Conservation (phyloP, 1,140 invertebrate genomes). For the Cydia pomonella region DNA sequence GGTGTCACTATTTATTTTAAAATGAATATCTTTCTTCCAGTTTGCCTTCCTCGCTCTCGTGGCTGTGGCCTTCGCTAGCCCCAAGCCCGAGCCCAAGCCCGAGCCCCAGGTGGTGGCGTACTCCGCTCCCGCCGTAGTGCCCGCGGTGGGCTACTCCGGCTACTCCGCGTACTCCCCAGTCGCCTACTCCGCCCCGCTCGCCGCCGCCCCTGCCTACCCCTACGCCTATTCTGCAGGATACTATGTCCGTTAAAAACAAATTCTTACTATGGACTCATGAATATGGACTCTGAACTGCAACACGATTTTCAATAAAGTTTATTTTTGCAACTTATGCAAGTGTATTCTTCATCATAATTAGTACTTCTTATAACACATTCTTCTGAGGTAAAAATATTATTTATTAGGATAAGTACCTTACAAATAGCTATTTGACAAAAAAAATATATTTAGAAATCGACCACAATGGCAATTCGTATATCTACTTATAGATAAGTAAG, state of each 20-base stretch:
- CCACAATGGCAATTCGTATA: no score
- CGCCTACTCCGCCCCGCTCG: conserved; percentile 40
- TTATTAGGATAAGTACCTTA: no score
- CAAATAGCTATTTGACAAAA: no score
- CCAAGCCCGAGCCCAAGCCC: conserved; percentile 47
- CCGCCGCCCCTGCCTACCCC: conserved; percentile 42
- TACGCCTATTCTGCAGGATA: conserved; percentile 41
- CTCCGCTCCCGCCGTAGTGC: conserved; percentile 49
- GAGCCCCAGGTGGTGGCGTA: conserved; percentile 59
- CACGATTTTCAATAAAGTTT: conserved; percentile 4
- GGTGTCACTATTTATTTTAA: not conserved
- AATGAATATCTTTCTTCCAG: conserved; percentile 52
- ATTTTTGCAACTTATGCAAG: not conserved
- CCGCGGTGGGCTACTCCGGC: conserved; percentile 64
- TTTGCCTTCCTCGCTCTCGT: conserved; percentile 76
- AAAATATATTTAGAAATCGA: no score
- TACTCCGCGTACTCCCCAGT: conserved; percentile 52
- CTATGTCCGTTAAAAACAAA: conserved; percentile 49
- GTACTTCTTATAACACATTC: no score
- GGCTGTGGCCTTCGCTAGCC: conserved; percentile 79
- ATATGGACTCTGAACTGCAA: not conserved
- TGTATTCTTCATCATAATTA: not conserved
- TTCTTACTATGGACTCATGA: not conserved
- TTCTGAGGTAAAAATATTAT: no score
- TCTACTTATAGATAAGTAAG: no score